Evolutionary conservation across 2,797 vertebrate genomes (phyloP).

Genomic region (Sebastes baramenuke): DNA sequence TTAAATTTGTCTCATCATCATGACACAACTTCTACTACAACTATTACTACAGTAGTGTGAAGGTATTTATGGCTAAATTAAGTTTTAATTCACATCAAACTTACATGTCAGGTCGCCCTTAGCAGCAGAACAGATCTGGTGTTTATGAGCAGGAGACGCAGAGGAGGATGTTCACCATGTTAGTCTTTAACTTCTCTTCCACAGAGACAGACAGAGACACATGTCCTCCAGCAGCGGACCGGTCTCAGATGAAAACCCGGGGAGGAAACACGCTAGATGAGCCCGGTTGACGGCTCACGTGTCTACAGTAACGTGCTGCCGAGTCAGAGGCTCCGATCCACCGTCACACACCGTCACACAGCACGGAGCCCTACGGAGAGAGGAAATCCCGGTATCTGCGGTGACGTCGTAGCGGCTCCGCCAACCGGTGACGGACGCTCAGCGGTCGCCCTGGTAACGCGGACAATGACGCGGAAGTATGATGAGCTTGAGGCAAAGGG

Average conservation of each 20-base stretch:
- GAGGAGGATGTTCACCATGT: conserved; percentile 40
- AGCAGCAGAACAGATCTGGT: conserved; percentile 26
- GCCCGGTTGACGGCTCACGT: conserved; percentile 57
- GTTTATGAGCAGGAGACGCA: conserved; percentile 41
- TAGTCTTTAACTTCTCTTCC: background rate
- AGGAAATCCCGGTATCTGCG: conserved; percentile 72
- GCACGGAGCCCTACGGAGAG: conserved; percentile 29
- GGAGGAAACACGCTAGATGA: background rate
- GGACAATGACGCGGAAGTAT: conserved; percentile 28
- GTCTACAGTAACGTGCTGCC: conserved; percentile 52
- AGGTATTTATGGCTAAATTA: background rate
- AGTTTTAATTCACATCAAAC: conserved; percentile 32
- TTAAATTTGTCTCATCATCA: background rate
- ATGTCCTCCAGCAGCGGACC: conserved; percentile 5
- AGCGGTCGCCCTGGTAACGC: conserved; percentile 65
- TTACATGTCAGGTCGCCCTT: conserved; percentile 56
- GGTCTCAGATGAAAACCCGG: conserved; percentile 18
- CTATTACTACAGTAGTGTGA: no score
- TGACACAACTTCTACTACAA: no score
- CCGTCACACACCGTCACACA: conserved; percentile 12
- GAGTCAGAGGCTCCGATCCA: background rate
- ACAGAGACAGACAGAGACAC: background rate
- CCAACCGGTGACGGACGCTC: conserved; percentile 65
- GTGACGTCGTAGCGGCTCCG: conserved; percentile 56
- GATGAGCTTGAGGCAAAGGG: background rate